Evolutionary conservation across 2,113 vertebrate species (phyloP).

Genomic region (Synchiropus splendidus): DNA sequence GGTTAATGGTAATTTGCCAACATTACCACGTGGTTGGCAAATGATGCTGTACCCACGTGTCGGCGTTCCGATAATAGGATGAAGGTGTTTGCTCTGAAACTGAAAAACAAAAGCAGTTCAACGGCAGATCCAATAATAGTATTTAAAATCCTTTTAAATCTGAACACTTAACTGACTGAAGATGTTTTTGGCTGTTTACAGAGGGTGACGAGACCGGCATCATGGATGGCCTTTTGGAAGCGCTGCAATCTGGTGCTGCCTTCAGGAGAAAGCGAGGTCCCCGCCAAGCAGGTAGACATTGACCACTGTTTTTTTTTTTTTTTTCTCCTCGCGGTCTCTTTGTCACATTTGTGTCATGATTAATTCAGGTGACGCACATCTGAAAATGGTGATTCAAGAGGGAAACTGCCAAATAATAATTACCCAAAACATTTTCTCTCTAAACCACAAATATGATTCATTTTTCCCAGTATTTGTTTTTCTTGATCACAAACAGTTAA

Average conservation of each 20-base stretch:
- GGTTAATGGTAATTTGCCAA: slow-evolving; percentile 43
- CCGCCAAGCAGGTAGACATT: slow-evolving; percentile 64
- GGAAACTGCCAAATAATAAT: too few species aligned
- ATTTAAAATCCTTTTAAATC: too few species aligned
- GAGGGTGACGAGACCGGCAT: slow-evolving; percentile 71
- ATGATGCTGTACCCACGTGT: neutral
- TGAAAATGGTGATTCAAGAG: too few species aligned
- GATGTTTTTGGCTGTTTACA: slow-evolving; percentile 37
- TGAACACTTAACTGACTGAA: neutral
- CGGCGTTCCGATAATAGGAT: slow-evolving; percentile 4
- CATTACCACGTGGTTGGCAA: slow-evolving; percentile 16
- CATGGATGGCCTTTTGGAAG: slow-evolving; percentile 75
- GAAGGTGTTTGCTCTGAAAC: slow-evolving; percentile 3
- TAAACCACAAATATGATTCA: too few species aligned
- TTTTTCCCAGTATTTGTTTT: too few species aligned
- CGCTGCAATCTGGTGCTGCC: slow-evolving; percentile 70
- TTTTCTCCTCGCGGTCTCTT: neutral
- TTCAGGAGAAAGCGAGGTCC: slow-evolving; percentile 73
- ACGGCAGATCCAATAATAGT: too few species aligned
- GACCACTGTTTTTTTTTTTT: slow-evolving; percentile 2
- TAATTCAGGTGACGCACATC: too few species aligned
- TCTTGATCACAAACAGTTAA: too few species aligned
- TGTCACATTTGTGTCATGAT: slow-evolving; percentile 6
- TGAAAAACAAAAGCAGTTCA: slow-evolving; percentile 2
- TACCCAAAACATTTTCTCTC: too few species aligned